Evolutionary conservation across 2,888 invertebrate species (phyloP).

Genomic region (Pterostichus niger): DNA sequence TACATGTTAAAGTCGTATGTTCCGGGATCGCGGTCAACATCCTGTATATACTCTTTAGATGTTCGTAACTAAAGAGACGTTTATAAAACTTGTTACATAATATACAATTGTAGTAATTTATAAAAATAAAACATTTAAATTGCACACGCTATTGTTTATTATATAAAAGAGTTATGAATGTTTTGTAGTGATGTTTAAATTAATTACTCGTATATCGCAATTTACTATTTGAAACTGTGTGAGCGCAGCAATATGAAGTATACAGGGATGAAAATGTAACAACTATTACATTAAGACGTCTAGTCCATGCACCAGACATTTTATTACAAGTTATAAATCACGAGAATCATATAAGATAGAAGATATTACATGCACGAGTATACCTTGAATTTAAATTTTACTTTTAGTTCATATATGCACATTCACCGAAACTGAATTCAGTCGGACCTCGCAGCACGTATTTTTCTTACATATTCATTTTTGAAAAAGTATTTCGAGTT

Average conservation of each 20-base stretch:
- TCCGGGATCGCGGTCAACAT: too few relatives aligned
- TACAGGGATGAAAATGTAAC: constrained; percentile 2
- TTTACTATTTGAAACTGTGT: too few relatives aligned
- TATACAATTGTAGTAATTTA: too few relatives aligned
- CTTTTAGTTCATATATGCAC: constrained; percentile 11
- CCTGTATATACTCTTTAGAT: too few relatives aligned
- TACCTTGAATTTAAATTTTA: constrained; percentile 50
- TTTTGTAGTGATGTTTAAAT: too few relatives aligned
- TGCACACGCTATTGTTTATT: too few relatives aligned
- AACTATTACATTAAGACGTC: constrained; percentile 36
- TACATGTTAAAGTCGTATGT: too few relatives aligned
- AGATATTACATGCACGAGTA: constrained; percentile 39
- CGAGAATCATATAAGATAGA: constrained; percentile 51
- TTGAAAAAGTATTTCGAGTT: not conserved
- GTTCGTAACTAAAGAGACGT: too few relatives aligned
- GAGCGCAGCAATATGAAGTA: not conserved
- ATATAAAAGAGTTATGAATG: too few relatives aligned
- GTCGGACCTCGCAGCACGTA: not conserved
- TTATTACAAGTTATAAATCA: constrained; percentile 50
- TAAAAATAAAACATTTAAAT: too few relatives aligned
- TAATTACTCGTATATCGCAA: too few relatives aligned
- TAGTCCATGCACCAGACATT: constrained; percentile 27
- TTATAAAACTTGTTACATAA: too few relatives aligned
- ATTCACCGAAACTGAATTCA: constrained; percentile 22
- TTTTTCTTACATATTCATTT: constrained; percentile 37